A percentile compares a stretch with the other conserved stretches of the same genome.
These are phyloP conservation scores for Tragelaphus strepsiceros DNA, from an alignment of 2,113 vertebrate species.

Conservation along the genomic window DNA sequence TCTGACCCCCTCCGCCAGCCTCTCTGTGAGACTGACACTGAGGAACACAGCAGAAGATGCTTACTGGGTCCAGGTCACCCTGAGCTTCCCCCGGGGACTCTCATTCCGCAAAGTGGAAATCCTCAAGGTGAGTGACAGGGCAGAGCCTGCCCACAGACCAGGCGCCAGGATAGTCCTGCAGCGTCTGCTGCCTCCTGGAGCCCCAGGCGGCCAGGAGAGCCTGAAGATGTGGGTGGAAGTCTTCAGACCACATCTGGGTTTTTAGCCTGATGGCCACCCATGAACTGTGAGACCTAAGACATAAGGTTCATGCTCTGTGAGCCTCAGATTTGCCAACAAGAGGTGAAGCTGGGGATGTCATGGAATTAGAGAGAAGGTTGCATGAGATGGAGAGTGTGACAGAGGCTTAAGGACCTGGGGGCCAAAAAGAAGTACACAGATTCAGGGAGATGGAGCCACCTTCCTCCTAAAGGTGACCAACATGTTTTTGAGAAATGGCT, in stretches of 20 bases:
- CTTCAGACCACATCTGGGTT: neutral
- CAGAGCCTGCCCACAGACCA: rapidly evolving
- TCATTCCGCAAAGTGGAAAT: constrained; percentile 68
- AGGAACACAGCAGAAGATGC: constrained; percentile 53
- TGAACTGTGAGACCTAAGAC: neutral
- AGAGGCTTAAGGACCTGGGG: neutral
- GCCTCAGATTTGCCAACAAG: neutral
- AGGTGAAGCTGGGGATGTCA: neutral
- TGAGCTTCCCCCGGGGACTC: constrained; percentile 37
- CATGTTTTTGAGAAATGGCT: neutral
- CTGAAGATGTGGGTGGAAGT: neutral
- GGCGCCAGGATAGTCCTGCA: rapidly evolving
- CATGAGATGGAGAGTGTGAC: neutral
- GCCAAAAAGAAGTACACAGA: neutral
- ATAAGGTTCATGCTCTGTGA: neutral
- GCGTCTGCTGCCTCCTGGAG: neutral
- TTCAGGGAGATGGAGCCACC: neutral
- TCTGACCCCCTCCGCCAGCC: constrained; percentile 54
- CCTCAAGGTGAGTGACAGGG: constrained; percentile 35
- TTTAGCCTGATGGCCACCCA: neutral
- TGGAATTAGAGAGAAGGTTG: too few species aligned
- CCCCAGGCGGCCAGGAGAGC: neutral
- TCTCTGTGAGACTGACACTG: constrained; percentile 29
- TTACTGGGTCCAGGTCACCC: constrained; percentile 41
- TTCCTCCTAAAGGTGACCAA: neutral